Conservation (phyloP, 2,113 vertebrate species). For the Cepphus grylle region DNA sequence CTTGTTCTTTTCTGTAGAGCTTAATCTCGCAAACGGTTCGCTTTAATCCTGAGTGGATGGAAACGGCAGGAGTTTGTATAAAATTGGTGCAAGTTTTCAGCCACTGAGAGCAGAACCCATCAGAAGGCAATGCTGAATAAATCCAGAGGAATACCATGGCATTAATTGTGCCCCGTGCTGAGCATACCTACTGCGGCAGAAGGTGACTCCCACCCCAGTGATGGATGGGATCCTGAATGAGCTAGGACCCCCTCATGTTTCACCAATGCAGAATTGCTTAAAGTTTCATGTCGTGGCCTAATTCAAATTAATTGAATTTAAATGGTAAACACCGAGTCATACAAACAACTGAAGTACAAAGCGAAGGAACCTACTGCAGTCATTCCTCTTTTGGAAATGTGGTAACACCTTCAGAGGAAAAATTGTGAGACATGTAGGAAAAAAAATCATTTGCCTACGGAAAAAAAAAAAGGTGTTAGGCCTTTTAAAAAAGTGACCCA, state of each 20-base stretch:
- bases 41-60: slow-evolving; percentile 22
- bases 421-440: neutral
- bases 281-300: neutral
- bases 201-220: slow-evolving; percentile 35
- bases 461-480: neutral
- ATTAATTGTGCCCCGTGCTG: slow-evolving; percentile 48
- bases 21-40: neutral
- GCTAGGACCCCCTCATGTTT: slow-evolving; percentile 23
- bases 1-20: slow-evolving; percentile 13
- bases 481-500: neutral
- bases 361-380: neutral
- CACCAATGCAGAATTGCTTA: neutral
- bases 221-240: slow-evolving; percentile 27
- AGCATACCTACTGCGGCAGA: slow-evolving; percentile 25
- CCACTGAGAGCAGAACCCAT: neutral
- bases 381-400: neutral
- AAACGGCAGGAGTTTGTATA: slow-evolving; percentile 35
- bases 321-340: neutral
- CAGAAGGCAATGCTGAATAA: slow-evolving; percentile 24
- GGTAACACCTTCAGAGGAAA: neutral
- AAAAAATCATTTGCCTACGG: neutral
- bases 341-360: neutral
- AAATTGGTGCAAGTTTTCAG: slow-evolving; percentile 46
- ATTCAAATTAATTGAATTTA: slow-evolving; percentile 36
- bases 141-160: neutral